Conservation (phyloP, 2,797 vertebrate species). For the Enteromius fasciolatus region DNA sequence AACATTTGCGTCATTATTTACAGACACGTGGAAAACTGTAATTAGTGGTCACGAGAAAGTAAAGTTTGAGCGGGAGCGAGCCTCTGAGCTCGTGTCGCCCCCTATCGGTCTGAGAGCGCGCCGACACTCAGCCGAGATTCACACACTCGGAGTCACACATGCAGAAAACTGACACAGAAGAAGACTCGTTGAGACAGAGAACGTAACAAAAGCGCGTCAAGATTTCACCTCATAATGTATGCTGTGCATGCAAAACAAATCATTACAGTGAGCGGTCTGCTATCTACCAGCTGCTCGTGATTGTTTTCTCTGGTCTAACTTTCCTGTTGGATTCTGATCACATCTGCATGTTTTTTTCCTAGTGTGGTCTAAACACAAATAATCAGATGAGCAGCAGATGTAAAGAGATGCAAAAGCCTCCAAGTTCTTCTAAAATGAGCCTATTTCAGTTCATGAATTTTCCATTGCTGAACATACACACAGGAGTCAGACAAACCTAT, state of each 20-base stretch:
- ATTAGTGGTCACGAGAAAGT: not conserved
- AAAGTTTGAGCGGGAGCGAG: not conserved
- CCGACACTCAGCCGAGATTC: too few species aligned
- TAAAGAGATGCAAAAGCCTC: too few species aligned
- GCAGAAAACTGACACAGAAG: too few species aligned
- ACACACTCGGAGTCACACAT: too few species aligned
- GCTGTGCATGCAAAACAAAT: not conserved
- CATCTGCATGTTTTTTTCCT: not conserved
- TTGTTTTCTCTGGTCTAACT: too few species aligned
- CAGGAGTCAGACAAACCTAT: not conserved
- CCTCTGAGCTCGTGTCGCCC: slow-evolving; percentile 67
- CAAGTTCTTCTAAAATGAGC: too few species aligned
- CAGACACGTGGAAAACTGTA: not conserved
- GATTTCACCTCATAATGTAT: not conserved
- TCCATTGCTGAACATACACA: not conserved
- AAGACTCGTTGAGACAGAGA: too few species aligned
- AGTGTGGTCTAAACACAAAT: too few species aligned
- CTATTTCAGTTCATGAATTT: too few species aligned
- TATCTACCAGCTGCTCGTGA: not conserved
- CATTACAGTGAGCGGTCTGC: not conserved
- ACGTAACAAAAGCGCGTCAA: not conserved
- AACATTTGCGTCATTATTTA: too few species aligned
- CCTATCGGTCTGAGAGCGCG: slow-evolving; percentile 67
- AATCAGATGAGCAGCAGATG: not conserved
- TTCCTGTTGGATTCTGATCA: too few species aligned